Evolutionary conservation across 2,113 vertebrate species (phyloP).

Genomic region (Neolamprologus falcicula): DNA sequence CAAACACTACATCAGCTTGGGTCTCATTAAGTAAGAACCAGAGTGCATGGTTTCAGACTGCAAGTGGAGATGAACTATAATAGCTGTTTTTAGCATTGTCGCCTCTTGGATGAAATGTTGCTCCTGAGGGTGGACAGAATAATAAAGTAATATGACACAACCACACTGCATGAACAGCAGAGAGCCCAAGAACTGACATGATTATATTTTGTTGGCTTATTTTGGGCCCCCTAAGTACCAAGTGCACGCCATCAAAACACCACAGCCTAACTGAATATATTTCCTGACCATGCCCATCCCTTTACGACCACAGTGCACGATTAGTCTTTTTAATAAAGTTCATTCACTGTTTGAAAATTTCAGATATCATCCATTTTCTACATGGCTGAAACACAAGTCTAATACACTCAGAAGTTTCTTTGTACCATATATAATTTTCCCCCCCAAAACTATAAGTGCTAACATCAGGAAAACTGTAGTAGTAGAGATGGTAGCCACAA

Average conservation of each 20-base stretch:
- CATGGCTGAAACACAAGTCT: background rate
- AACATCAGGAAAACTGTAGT: background rate
- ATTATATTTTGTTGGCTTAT: background rate
- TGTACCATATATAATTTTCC: fast-evolving
- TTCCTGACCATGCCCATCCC: background rate
- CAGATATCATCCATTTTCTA: background rate
- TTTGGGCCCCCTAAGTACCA: background rate
- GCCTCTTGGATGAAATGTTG: background rate
- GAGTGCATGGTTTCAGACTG: background rate
- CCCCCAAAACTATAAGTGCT: fast-evolving
- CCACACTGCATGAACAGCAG: background rate
- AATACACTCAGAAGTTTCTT: background rate
- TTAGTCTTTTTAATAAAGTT: background rate
- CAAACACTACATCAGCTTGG: background rate
- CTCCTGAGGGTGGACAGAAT: background rate
- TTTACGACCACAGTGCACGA: background rate
- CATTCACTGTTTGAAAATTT: background rate
- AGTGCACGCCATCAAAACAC: background rate
- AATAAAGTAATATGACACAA: background rate
- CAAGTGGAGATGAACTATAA: background rate
- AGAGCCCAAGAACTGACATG: background rate
- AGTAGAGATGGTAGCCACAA: background rate
- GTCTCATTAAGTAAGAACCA: background rate
- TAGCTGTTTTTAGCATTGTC: background rate
- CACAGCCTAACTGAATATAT: background rate